Percentiles rank a stretch among this genome's conserved stretches.
phyloP scores from a whole-genome alignment of 2,113 vertebrate genomes.

The Pteronura brasiliensis region DNA sequence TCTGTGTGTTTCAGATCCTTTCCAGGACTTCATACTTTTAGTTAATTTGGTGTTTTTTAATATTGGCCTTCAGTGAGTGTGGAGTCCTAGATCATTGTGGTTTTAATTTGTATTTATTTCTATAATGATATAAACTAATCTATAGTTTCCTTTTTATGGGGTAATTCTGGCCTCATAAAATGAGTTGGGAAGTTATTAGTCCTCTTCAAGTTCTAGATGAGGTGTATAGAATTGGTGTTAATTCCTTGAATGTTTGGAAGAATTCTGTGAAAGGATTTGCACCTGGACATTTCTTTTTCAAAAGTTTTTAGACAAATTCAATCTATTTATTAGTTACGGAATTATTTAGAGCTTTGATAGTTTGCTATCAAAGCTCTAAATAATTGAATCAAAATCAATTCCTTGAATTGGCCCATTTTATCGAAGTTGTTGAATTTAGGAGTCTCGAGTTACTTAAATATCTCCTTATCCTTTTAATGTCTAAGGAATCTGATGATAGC shows the following conservation, averaged over 20 bases:
- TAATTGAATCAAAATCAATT: too few species aligned
- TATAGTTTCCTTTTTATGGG: not conserved
- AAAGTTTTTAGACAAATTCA: not conserved
- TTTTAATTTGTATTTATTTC: not conserved
- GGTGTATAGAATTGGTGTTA: not conserved
- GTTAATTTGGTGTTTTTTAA: not conserved
- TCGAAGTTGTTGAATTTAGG: not conserved
- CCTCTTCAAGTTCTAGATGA: not conserved
- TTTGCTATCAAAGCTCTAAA: too few species aligned
- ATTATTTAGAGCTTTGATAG: not conserved
- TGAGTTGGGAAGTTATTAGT: not conserved
- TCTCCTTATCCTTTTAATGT: not conserved
- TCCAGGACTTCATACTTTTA: not conserved
- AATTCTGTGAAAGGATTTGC: not conserved
- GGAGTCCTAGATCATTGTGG: not conserved
- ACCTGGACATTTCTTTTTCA: not conserved
- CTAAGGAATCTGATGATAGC: not conserved
- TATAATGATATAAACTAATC: not conserved
- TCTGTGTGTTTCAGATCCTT: not conserved
- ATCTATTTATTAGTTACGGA: not conserved
- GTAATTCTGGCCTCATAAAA: not conserved
- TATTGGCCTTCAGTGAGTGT: not conserved
- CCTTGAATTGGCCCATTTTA: not conserved
- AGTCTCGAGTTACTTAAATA: not conserved
- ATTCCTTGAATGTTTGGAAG: not conserved